Evolutionary conservation across 2,113 vertebrate species (phyloP).

Genomic region (Micromys minutus): DNA sequence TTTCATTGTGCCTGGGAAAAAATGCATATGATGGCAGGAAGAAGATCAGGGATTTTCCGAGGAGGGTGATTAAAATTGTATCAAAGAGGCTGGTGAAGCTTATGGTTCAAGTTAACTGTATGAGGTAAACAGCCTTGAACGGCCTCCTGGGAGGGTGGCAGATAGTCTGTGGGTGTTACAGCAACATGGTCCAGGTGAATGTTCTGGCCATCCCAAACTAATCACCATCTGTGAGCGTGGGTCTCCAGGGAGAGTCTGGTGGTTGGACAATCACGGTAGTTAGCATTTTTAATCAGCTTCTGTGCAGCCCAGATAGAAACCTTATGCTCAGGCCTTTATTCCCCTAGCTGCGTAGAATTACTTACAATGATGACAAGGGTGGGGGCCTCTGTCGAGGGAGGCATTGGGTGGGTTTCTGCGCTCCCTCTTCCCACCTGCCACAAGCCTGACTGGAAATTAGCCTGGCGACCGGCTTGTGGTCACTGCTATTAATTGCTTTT

Average conservation of each 20-base stretch:
- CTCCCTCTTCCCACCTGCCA: not conserved
- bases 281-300: constrained; percentile 92
- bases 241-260: constrained; percentile 88
- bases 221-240: constrained; percentile 90
- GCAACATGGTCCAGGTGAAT: constrained; percentile 89
- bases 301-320: constrained; percentile 88
- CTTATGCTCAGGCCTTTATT: constrained; percentile 87
- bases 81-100: constrained; percentile 89
- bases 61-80: constrained; percentile 91
- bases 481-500: not conserved
- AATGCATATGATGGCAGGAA: constrained; percentile 65
- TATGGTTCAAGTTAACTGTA: constrained; percentile 91
- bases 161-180: constrained; percentile 90
- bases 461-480: not conserved
- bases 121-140: constrained; percentile 90
- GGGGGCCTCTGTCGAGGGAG: not conserved
- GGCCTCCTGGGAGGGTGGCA: constrained; percentile 89
- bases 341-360: constrained; percentile 78
- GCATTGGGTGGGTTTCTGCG: not conserved
- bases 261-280: constrained; percentile 91
- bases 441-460: constrained; percentile 8
- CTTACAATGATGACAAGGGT: constrained; percentile 64
- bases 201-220: constrained; percentile 90
- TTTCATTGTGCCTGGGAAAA: constrained; percentile 67
- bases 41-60: constrained; percentile 86